Base-by-base conservation (phyloP, 2,888 invertebrate genomes). In the Cerceris rybyensis region DNA sequence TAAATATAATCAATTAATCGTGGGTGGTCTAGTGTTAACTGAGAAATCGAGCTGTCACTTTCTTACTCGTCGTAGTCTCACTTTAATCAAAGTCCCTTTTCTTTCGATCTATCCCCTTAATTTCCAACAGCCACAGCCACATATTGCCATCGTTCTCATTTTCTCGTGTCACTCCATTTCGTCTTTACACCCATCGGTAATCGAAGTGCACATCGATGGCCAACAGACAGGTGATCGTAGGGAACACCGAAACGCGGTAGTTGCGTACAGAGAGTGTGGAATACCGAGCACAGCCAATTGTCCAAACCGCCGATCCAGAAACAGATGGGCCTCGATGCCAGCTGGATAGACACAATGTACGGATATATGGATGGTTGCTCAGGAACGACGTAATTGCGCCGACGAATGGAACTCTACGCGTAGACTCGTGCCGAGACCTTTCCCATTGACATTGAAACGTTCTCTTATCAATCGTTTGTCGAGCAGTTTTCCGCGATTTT, bases 301-400 rank as follows among this genome's bases (percentile, higher is more conserved):
- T 85, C 68, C 75, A 71, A 80, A 76, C 58, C 72, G 78, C 14
- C 78, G 80, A 85, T 81, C 81, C 80, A 82, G 81, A 80, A 82
- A 83, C 84, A 80, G 76, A 85, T 85, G 82, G 80, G 63, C 70
- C 78, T 65, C 78, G 83, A 82, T 85, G 76, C 73, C 76, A 74
- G 72, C 52, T 74, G 72, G 75, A 82, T 83, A 74, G 80, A 74
- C 83, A 89, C 89, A 89, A 89, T 89, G 87, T 82, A 75, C 87
- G 89, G 88, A 90, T 88, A 65, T 80, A 89, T 82, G 89, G 89
- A 86, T 84, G 86, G 89, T 85, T 89, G 89, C 75, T 75, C 81
- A 80, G 80, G 83, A 88, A 87, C 86, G 84, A 72, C 79, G 82
- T 84, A 87, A 88, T 90, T 85, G 78, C 75, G 69, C 61, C 66